Percentiles rank a stretch among this genome's conserved stretches.
Conservation (phyloP, 2,888 invertebrate genomes). For the Amphimallon solstitiale region DNA sequence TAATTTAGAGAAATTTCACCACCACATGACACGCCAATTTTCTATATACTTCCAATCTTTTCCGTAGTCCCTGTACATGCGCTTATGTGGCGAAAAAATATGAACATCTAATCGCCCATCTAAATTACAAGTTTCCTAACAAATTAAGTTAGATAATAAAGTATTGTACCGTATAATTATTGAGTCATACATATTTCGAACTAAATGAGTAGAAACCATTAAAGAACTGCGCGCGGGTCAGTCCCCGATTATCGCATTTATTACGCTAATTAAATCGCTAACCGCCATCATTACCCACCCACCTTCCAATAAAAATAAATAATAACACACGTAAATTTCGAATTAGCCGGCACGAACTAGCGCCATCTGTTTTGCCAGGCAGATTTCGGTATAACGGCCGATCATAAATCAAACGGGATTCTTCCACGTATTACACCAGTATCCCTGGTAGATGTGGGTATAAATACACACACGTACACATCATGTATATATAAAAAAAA, state of each 20-base stretch:
- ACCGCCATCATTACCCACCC: slow-evolving; percentile 30
- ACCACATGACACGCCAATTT: too few relatives aligned
- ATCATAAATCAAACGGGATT: slow-evolving; percentile 33
- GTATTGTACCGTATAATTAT: slow-evolving; percentile 18
- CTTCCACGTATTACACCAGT: slow-evolving; percentile 17
- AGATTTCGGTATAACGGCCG: slow-evolving; percentile 27
- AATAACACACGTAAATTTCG: slow-evolving; percentile 33
- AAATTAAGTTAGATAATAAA: slow-evolving; percentile 32
- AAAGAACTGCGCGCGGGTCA: slow-evolving; percentile 17
- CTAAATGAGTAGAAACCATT: slow-evolving; percentile 30
- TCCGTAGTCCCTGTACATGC: neutral
- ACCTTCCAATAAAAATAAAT: slow-evolving; percentile 34
- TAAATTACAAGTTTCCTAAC: neutral
- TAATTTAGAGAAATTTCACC: too few relatives aligned
- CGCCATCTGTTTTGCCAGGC: slow-evolving; percentile 29
- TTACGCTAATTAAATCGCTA: slow-evolving; percentile 29
- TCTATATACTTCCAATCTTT: too few relatives aligned
- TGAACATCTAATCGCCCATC: neutral
- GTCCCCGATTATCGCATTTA: slow-evolving; percentile 31
- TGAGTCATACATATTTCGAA: slow-evolving; percentile 27
- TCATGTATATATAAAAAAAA: neutral
- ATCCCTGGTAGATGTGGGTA: slow-evolving; percentile 4
- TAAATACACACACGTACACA: neutral
- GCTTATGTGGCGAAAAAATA: neutral
- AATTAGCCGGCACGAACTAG: slow-evolving; percentile 32